Base-by-base conservation (phyloP, 2,113 vertebrate species). In the Ptilorrhoa leucosticta region DNA sequence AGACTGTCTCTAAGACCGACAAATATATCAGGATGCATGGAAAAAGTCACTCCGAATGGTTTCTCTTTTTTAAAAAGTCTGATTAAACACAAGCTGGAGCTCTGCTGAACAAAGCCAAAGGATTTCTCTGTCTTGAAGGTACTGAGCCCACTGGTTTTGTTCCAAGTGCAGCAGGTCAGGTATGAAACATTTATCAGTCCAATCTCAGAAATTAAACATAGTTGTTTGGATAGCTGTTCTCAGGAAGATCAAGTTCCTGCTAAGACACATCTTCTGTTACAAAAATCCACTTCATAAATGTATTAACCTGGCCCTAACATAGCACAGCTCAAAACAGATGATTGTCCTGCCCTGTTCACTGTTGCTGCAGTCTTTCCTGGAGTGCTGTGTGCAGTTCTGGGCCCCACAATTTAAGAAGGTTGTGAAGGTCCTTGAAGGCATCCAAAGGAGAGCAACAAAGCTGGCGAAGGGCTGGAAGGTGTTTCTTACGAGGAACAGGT, bases 291-390 rank as follows among this genome's bases (percentile, higher is more conserved):
- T 63, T 85, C 11, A 33, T 42, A 64, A 54, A 64, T 2, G 0
- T 35, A 28, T 78, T 58, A 63, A 54, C 17, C 63, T 61, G 47
- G 23, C 82, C 30, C 26, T 61, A 56, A 60, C 9, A 45, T 6
- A 68, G 51, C 10, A 76, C 28, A 65, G 1, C 33, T n/a, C 58
- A 54, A 31, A 57, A 48, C 19, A 40, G 23, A 31, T 2, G 2
- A 50, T 61, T 35, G 27, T 33, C 33, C 15, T 0, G 0, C 18
- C 63, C 47, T 18, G n/a, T 28, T 68, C 40, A 40, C 35, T 1
- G 0, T 3, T 40, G 40, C 10, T 66, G 39, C 7, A 4, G 21
- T 2, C 15, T 72, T 45, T 35, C 31, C 48, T 35, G 24, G 8
- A 80, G 5, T 9, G 12, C 13, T 47, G 3, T 16, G 27, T 27